These are phyloP conservation scores for Penaeus chinensis DNA, from an alignment of 1,140 invertebrate genomes.

Conservation along the genomic window DNA sequence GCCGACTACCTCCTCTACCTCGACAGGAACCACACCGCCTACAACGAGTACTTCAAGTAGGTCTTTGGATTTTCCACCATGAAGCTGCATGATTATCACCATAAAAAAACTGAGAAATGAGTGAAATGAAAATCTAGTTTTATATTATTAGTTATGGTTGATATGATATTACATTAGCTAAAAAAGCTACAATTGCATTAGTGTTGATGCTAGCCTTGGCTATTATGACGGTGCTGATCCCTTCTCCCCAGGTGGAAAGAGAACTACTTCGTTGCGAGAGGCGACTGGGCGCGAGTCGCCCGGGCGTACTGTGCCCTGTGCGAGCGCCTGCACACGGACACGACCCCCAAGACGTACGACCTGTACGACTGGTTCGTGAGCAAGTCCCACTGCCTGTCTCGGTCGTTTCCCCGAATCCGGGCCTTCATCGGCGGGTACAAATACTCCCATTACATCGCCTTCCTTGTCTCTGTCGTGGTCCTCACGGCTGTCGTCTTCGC, in stretches of 20 bases:
- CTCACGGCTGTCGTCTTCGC: too few relatives aligned
- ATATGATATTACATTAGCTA: background rate
- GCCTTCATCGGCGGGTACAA: too few relatives aligned
- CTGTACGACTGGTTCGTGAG: too few relatives aligned
- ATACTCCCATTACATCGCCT: too few relatives aligned
- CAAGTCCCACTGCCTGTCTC: too few relatives aligned
- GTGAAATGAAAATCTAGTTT: too few relatives aligned
- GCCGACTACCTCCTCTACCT: conserved; percentile 64
- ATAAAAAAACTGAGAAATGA: too few relatives aligned
- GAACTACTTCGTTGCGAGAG: background rate
- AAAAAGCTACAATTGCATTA: too few relatives aligned
- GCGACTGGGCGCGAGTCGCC: background rate
- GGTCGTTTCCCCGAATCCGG: too few relatives aligned
- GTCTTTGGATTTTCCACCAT: background rate
- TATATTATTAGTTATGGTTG: background rate
- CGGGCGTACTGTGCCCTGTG: background rate
- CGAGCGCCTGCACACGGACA: conserved; percentile 17
- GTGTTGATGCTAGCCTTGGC: too few relatives aligned
- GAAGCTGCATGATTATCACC: background rate
- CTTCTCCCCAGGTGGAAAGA: conserved; percentile 13
- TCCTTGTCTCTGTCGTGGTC: too few relatives aligned
- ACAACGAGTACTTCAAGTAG: conserved; percentile 69
- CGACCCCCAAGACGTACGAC: too few relatives aligned
- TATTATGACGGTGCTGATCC: background rate
- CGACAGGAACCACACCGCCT: conserved; percentile 67